A percentile compares a stretch with the other conserved stretches of the same genome.
These are phyloP conservation scores for Triplophysa yarkandensis DNA, from an alignment of 2,797 vertebrate species.

Conservation along the genomic window DNA sequence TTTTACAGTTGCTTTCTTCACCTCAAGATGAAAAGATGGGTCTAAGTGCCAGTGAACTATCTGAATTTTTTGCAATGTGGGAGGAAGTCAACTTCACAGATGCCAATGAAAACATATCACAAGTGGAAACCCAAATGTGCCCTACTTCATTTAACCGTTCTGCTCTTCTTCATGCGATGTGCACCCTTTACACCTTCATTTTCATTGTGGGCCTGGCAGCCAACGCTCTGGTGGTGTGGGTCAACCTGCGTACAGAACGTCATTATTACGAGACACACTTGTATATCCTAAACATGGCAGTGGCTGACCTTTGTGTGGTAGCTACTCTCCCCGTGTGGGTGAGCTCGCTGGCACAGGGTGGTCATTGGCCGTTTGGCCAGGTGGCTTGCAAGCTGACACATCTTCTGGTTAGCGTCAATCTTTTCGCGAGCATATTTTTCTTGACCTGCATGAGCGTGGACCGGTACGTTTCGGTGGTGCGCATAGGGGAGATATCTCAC, in stretches of 20 bases:
- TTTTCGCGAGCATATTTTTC: conserved; percentile 96
- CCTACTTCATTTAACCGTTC: conserved; percentile 77
- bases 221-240: conserved; percentile 92
- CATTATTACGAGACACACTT: conserved; percentile 87
- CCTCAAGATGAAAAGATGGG: conserved; percentile 59
- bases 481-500: conserved; percentile 62
- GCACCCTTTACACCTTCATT: conserved; percentile 90
- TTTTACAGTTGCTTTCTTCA: conserved; percentile 42
- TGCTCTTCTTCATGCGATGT: conserved; percentile 82
- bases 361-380: conserved; percentile 93
- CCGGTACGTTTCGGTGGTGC: conserved; percentile 84
- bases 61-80: conserved; percentile 79
- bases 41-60: conserved; percentile 80
- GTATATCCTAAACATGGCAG: conserved; percentile 91
- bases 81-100: conserved; percentile 83
- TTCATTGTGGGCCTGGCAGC: conserved; percentile 88
- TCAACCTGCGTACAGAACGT: conserved; percentile 87
- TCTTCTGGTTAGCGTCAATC: conserved; percentile 92
- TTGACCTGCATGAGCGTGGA: conserved; percentile 95
- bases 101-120: conserved; percentile 76
- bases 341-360: conserved; percentile 86
- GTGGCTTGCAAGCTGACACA: conserved; percentile 90
- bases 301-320: conserved; percentile 90
- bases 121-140: conserved; percentile 80
- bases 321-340: conserved; percentile 93